These are phyloP conservation scores for Sarcoramphus papa DNA, from an alignment of 2,797 vertebrate species.

Conservation along the genomic window DNA sequence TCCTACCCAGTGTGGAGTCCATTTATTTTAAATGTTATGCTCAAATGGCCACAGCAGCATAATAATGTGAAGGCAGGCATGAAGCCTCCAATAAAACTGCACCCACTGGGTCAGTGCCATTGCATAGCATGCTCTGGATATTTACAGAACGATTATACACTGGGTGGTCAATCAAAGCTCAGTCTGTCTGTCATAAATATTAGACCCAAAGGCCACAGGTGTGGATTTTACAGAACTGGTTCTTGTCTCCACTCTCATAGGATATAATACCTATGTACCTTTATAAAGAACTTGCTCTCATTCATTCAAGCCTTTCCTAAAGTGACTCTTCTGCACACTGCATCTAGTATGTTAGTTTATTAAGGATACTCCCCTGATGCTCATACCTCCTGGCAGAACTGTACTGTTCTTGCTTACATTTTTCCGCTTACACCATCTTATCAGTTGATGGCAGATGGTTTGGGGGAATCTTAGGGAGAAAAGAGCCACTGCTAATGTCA, in stretches of 20 bases:
- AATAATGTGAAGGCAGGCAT: constrained; percentile 59
- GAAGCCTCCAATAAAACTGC: constrained; percentile 57
- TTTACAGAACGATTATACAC: constrained; percentile 67
- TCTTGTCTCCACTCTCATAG: neutral
- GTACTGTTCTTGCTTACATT: constrained; percentile 1
- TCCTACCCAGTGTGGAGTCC: constrained; percentile 36
- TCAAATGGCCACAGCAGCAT: constrained; percentile 43
- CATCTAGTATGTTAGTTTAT: neutral
- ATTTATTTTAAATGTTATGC: constrained; percentile 63
- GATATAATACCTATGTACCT: neutral
- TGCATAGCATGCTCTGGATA: constrained; percentile 52
- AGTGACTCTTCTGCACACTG: neutral
- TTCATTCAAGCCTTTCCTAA: constrained; percentile 12
- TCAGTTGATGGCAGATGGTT: constrained; percentile 66
- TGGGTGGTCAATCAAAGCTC: constrained; percentile 63
- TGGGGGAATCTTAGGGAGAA: constrained; percentile 34
- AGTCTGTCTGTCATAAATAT: constrained; percentile 38
- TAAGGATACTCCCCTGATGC: neutral
- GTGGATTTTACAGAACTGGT: neutral
- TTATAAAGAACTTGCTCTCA: neutral
- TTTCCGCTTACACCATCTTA: constrained; percentile 43
- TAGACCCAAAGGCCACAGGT: constrained; percentile 45
- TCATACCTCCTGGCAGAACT: constrained; percentile 15
- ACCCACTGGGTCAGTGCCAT: constrained; percentile 55
- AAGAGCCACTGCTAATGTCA: constrained; percentile 60